These are phyloP conservation scores for Andricus grossulariae DNA, from an alignment of 1,140 invertebrate species.

Conservation along the genomic window DNA sequence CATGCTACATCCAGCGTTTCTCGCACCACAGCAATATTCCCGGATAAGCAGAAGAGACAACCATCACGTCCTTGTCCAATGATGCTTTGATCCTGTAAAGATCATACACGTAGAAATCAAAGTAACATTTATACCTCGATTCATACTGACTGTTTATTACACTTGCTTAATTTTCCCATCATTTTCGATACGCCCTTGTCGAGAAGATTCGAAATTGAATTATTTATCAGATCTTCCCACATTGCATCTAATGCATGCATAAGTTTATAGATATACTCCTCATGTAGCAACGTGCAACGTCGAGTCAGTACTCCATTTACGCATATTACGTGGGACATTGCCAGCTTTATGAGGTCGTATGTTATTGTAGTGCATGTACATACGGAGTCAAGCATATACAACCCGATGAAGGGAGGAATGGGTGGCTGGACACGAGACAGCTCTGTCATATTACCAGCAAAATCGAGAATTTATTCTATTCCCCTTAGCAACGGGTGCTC, in stretches of 20 bases:
- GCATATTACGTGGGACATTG: slow-evolving; percentile 55
- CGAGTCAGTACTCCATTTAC: slow-evolving; percentile 50
- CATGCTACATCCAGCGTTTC: not conserved
- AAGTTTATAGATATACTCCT: slow-evolving; percentile 43
- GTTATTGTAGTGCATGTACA: slow-evolving; percentile 50
- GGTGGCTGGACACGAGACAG: slow-evolving; percentile 40
- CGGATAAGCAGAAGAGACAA: slow-evolving; percentile 10
- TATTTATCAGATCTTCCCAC: slow-evolving; percentile 9
- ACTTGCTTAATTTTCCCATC: not conserved
- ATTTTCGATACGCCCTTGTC: too few relatives aligned
- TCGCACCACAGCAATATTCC: slow-evolving; percentile 22
- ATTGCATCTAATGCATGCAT: slow-evolving; percentile 38
- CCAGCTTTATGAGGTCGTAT: slow-evolving; percentile 61
- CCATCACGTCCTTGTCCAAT: slow-evolving; percentile 16
- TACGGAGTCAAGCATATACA: slow-evolving; percentile 43
- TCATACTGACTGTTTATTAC: not conserved
- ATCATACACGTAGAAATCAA: not conserved
- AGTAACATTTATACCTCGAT: not conserved
- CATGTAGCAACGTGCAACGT: slow-evolving; percentile 31
- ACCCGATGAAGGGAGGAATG: slow-evolving; percentile 26
- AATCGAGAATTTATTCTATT: slow-evolving; percentile 59
- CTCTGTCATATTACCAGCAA: slow-evolving; percentile 51
- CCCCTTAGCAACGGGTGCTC: not conserved
- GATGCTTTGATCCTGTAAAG: not conserved
- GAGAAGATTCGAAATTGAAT: too few relatives aligned